Evolutionary conservation across 1,140 invertebrate genomes (phyloP).

Genomic region (Gerris buenoi): DNA sequence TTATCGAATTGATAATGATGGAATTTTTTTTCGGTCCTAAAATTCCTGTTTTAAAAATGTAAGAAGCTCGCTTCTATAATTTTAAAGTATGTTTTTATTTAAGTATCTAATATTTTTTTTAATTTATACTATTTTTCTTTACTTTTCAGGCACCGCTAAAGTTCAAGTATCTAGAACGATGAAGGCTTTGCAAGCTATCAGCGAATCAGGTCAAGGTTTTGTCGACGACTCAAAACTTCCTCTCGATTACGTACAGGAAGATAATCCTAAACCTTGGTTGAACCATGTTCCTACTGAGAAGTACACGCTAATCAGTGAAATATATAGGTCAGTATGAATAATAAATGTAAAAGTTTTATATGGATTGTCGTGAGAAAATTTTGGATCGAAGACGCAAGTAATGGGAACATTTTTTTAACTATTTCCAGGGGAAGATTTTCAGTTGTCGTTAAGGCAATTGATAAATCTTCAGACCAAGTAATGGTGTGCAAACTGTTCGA

Average conservation of each 20-base stretch:
- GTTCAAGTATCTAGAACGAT: slow-evolving; percentile 61
- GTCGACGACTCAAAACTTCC: slow-evolving; percentile 41
- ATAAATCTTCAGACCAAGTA: slow-evolving; percentile 51
- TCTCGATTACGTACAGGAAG: slow-evolving; percentile 58
- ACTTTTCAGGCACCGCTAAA: slow-evolving; percentile 37
- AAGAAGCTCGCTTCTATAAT: no score
- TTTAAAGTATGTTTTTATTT: no score
- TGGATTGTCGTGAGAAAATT: no score
- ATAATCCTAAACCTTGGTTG: slow-evolving; percentile 54
- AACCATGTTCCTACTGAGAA: slow-evolving; percentile 49
- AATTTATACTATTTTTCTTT: no score
- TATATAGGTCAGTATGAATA: slow-evolving; percentile 35
- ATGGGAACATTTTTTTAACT: no score
- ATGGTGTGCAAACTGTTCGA: slow-evolving; percentile 68
- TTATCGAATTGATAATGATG: no score
- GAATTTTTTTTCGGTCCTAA: no score
- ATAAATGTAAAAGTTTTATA: no score
- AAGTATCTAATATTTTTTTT: no score
- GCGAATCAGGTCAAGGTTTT: slow-evolving; percentile 58
- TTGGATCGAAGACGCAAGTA: no score
- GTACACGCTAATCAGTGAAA: slow-evolving; percentile 69
- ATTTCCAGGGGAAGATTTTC: slow-evolving; percentile 61
- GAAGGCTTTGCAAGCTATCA: slow-evolving; percentile 66
- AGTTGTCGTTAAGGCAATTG: slow-evolving; percentile 64
- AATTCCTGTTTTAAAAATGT: no score